Evolutionary conservation across 2,113 vertebrate genomes (phyloP), one percentile per base, ranked within the genome.

Genomic region (Pterophyllum scalare): DNA sequence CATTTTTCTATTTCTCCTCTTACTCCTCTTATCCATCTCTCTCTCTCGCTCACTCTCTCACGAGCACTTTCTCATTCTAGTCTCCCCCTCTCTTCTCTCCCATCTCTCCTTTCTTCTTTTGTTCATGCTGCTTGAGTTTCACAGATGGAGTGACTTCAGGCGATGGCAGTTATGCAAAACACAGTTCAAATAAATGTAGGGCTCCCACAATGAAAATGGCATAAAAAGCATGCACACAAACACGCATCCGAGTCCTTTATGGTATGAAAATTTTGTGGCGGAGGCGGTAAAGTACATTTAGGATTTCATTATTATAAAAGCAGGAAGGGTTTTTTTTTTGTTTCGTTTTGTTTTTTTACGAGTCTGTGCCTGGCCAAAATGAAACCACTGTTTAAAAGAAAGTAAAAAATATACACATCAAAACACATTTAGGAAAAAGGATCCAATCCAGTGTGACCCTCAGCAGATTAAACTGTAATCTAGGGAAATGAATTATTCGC

Each of bases 71-170:
- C 62, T 83, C 76, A 54, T 85, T 86, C 84, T 22, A 52, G 28
- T 70, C 61, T 33, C 77, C 11, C 75, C 31, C 56, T 33, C 62
- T 61, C 43, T 62, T 65, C 49, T 81, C 70, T 59, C 38, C 78
- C 70, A 38, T 78, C 81, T 81, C 65, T 85, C 64, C 82, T 86
- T 77, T 76, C 58, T 79, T 74, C 89, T 80, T 89, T 92, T 91
- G 86, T 93, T 93, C 90, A 88, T 80, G 88, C 93, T 75, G 83
- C 86, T 89, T 84, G 87, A 80, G 83, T 93, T 91, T 88, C 91
- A 92, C 95, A 95, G 94, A 95, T 93, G 94, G 93, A 94, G 92
- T 90, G 93, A 94, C 93, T 94, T 60, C 82, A 93, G 93, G 94
- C 90, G 61, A 89, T 90, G 88, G 80, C 59, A 86, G 92, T 92